These are phyloP conservation scores for Parnassius mnemosyne DNA, from an alignment of 2,888 invertebrate genomes.

Conservation along the genomic window DNA sequence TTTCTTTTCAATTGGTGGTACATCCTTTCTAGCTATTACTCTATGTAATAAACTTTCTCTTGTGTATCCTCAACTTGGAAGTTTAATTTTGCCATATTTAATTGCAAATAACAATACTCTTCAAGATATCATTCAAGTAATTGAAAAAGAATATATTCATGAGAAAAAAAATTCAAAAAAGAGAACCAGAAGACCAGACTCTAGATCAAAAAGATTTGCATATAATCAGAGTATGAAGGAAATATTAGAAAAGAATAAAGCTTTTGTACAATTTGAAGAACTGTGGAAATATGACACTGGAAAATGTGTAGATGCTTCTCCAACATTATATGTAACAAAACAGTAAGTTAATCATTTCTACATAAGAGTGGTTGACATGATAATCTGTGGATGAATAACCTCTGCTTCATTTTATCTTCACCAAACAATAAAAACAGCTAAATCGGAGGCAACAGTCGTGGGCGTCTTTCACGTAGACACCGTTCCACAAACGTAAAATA, in stretches of 20 bases:
- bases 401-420: too few relatives aligned
- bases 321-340: constrained; percentile 73
- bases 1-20: constrained; percentile 84
- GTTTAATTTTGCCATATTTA: constrained; percentile 77
- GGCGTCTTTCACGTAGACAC: too few relatives aligned
- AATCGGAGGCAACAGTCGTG: too few relatives aligned
- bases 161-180: constrained; percentile 43
- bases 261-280: constrained; percentile 57
- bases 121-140: constrained; percentile 52
- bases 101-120: constrained; percentile 70
- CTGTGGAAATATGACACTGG: constrained; percentile 82
- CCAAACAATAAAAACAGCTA: too few relatives aligned
- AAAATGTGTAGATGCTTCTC: constrained; percentile 92
- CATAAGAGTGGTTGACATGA: too few relatives aligned
- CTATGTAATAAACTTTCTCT: constrained; percentile 81
- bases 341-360: constrained; percentile 56
- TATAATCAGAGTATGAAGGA: constrained; percentile 33
- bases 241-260: constrained; percentile 27
- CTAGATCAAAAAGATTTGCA: constrained; percentile 30
- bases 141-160: constrained; percentile 45
- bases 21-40: constrained; percentile 85
- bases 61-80: constrained; percentile 58
- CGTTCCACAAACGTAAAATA: too few relatives aligned
- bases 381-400: too few relatives aligned
- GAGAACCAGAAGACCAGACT: constrained; percentile 42